Conservation (phyloP, 2,113 vertebrate species). For the Cebidichthys violaceus region DNA sequence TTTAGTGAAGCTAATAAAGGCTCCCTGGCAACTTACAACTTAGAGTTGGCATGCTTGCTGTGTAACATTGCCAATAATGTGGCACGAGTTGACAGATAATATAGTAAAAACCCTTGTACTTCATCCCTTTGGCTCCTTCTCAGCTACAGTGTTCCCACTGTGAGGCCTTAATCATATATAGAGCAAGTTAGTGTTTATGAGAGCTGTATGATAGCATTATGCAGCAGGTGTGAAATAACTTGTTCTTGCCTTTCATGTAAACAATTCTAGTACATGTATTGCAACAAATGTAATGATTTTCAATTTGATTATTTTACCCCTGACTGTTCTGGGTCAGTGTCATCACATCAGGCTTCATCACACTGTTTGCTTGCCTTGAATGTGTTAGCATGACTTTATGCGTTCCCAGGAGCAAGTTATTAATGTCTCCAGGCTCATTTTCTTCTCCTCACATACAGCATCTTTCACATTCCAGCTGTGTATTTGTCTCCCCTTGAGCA, state of each 20-base stretch:
- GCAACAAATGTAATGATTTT: slow-evolving; percentile 1
- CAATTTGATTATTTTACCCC: neutral
- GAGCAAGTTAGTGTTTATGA: slow-evolving; percentile 7
- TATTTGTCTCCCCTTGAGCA: slow-evolving; percentile 41
- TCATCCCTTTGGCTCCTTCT: slow-evolving; percentile 31
- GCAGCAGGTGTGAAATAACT: neutral
- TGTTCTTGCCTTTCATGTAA: neutral
- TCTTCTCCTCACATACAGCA: slow-evolving; percentile 22
- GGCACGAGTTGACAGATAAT: slow-evolving; percentile 49
- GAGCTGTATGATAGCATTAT: slow-evolving; percentile 9
- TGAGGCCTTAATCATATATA: slow-evolving; percentile 23
- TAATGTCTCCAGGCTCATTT: slow-evolving; percentile 35
- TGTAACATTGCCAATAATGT: slow-evolving; percentile 52
- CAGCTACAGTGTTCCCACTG: neutral
- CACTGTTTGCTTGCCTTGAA: slow-evolving; percentile 21
- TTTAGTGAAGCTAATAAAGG: slow-evolving; percentile 41
- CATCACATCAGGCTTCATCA: neutral
- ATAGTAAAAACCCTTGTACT: slow-evolving; percentile 40
- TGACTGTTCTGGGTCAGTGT: slow-evolving; percentile 18
- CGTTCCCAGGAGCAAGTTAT: slow-evolving; percentile 25
- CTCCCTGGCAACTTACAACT: slow-evolving; percentile 37
- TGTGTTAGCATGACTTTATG: slow-evolving; percentile 13
- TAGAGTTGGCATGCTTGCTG: slow-evolving; percentile 33
- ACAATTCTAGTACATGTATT: neutral
- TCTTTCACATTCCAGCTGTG: slow-evolving; percentile 61